A percentile compares a stretch with the other conserved stretches of the same genome.
These are phyloP conservation scores for Netelia fuscicornis DNA, from an alignment of 2,888 invertebrate genomes.

Conservation along the genomic window DNA sequence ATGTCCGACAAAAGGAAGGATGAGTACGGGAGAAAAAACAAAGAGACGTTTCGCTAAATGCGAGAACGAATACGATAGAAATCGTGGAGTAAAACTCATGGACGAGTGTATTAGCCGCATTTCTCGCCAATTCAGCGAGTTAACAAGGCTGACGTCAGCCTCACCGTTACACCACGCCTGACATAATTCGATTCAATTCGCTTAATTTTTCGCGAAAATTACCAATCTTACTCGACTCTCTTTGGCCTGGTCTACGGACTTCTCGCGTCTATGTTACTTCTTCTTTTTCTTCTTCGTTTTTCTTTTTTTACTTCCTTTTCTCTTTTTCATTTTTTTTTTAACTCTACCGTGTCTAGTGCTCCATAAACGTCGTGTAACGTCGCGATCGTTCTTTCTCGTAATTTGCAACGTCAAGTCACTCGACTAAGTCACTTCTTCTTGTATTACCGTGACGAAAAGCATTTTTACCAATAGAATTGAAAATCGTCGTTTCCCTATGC, in stretches of 20 bases:
- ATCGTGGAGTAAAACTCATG: slow-evolving; percentile 61
- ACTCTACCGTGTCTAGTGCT: not conserved
- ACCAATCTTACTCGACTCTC: slow-evolving; percentile 79
- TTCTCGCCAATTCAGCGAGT: slow-evolving; percentile 83
- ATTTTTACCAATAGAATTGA: not conserved
- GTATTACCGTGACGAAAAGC: not conserved
- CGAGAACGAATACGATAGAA: slow-evolving; percentile 43
- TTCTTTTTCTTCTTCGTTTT: not conserved
- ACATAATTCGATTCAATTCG: slow-evolving; percentile 83
- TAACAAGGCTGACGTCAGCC: slow-evolving; percentile 81
- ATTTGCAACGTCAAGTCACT: slow-evolving; percentile 2
- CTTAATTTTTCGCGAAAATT: slow-evolving; percentile 83
- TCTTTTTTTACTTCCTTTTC: not conserved
- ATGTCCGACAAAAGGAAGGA: not conserved
- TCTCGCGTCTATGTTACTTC: slow-evolving; percentile 22
- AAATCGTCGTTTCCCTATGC: not conserved
- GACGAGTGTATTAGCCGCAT: slow-evolving; percentile 73
- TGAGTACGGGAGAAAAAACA: not conserved
- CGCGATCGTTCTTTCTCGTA: slow-evolving; percentile 2
- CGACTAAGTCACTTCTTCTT: not conserved
- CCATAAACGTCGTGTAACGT: not conserved
- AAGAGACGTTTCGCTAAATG: slow-evolving; percentile 7
- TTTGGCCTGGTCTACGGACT: not conserved
- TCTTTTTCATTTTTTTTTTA: not conserved
- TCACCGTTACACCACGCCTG: slow-evolving; percentile 73